Base-by-base conservation (phyloP, 2,888 invertebrate genomes). In the Morpho helenor region DNA sequence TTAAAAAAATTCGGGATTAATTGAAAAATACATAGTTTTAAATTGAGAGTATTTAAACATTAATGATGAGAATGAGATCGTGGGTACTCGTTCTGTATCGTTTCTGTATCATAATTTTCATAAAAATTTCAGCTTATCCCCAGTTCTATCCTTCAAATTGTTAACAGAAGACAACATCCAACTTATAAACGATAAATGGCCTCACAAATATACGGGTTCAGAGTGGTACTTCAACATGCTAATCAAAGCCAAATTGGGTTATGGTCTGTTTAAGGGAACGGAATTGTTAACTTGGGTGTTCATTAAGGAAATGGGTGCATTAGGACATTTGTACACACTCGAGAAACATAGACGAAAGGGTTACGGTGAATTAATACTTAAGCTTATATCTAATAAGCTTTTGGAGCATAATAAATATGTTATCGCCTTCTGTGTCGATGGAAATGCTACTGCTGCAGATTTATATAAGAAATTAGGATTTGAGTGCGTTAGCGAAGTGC, bases 311-410 rank as follows among this genome's bases (percentile, higher is more conserved):
- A 69, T 66, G 43, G 85, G 86, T 0, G 70, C 74, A 1, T 64
- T 84, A 0, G 67, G 74, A 0, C 84, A 86, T 60, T 60, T 84
- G 7, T 84, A 74, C 47, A 83, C 82, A 0, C 16, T 81, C 23
- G 74, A 80, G 62, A 66, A 72, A 2, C 69, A 82, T 2, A 79
- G 85, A 60, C 72, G 72, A n/a, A 77, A 77, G 57, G 84, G 84
- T 0, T 84, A 80, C 47, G 83, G 74, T 0, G 76, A 75, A 51
- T 49, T 79, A 31, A 60, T 82, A 0, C 44, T 80, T 1, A 84
- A 82, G 64, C 46, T 79, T 0, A 71, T 79, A 6, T 68, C 73
- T 7, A 79, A 85, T 57, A 63, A 71, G 3, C 54, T 77, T 16
- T 61, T 81, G 22, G 56, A 66, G 22, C 66, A 78, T 23, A 72